Base-by-base conservation (phyloP, 1,140 invertebrate genomes). In the Drosophila parabipectinata region DNA sequence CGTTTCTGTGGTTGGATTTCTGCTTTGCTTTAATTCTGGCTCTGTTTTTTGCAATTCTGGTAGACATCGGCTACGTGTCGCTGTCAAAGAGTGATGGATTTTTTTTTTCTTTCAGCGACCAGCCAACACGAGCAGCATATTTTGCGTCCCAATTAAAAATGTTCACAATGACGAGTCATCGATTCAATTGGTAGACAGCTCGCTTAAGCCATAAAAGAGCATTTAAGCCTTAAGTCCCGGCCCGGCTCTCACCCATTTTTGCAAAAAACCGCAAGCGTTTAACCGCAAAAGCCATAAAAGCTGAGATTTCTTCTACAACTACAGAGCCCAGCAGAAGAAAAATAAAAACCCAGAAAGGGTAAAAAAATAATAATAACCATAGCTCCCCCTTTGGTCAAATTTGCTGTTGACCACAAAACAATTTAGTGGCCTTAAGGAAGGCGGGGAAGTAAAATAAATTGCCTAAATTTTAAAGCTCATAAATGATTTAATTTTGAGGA, bases 271-370 rank as follows among this genome's bases (percentile, higher is more conserved):
- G 41, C 77, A 79, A 67, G 50, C 24, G 30, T 18, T 21, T 44
- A 74, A 85, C 81, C 82, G 63, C 82, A 81, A 85, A 77, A 80
- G 74, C 73, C 77, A 80, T 85, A 80, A 80, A 84, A 79, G 56
- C 81, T 44, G 62, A 77, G 81, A 64, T 79, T 69, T 84, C 59
- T 77, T 72, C 75, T 67, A 60, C 37, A 60, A 47, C 39, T 37
- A 30, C 21, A 45, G 47, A 45, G 47, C 14, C 15, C 3, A 12
- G 50, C 14, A 15, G 34, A 37, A 18, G 18, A 34, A 18, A 14
- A 21, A 18, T 9, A 47, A 56, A 32, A 21, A 8, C n/a, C 2
- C 32, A 10, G 1, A 14, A 44, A n/a, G 12, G 41, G 21, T 15
- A 10, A 58, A 34, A 56, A 50, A 50, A 52, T 12, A 68, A 63